A percentile compares a stretch with the other conserved stretches of the same genome.
Evolutionary conservation across 2,113 vertebrate species (phyloP).

Genomic region (Petroica traversi): DNA sequence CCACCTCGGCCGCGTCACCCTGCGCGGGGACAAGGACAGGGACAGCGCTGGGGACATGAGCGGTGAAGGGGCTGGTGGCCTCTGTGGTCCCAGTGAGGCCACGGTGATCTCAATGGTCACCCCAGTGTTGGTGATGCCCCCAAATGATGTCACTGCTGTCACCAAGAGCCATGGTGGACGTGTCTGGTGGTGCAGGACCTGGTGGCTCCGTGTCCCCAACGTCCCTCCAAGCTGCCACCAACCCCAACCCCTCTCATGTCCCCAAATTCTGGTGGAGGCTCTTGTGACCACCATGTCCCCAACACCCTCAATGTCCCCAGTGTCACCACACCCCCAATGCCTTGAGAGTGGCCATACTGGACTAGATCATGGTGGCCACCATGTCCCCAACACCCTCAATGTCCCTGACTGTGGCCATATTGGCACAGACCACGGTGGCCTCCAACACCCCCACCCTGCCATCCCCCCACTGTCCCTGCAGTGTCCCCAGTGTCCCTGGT

Average conservation of each 20-base stretch:
- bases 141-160: background rate
- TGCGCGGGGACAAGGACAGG: background rate
- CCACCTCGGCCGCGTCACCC: slow-evolving; percentile 85
- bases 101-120: too few species aligned
- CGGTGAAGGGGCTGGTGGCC: background rate
- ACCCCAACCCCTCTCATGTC: background rate
- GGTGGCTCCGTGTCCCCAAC: too few species aligned
- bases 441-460: too few species aligned
- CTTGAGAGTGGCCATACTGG: background rate
- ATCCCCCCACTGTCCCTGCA: too few species aligned
- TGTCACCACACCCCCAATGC: too few species aligned
- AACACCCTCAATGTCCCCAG: background rate
- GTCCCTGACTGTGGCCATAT: too few species aligned
- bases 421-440: too few species aligned
- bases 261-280: too few species aligned
- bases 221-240: too few species aligned
- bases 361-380: background rate
- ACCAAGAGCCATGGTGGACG: background rate
- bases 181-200: rapidly evolving
- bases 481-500: too few species aligned
- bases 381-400: background rate
- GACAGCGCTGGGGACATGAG: rapidly evolving
- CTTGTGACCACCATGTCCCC: background rate
- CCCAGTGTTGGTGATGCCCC: rapidly evolving
- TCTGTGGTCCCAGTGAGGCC: background rate